phyloP scores from a whole-genome alignment of 2,113 vertebrate species.

The Pelodiscus sinensis region DNA sequence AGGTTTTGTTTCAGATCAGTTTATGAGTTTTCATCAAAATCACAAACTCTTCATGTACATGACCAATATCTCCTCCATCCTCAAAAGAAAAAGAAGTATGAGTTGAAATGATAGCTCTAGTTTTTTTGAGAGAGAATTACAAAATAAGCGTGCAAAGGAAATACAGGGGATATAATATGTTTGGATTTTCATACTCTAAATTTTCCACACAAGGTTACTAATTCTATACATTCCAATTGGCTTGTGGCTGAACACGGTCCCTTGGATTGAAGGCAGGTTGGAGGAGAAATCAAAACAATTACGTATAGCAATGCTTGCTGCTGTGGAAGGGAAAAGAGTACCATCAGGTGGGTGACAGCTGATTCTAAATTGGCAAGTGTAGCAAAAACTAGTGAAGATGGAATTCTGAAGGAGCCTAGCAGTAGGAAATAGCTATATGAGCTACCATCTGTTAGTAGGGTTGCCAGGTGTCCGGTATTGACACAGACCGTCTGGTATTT shows the following conservation, averaged over 20 bases:
- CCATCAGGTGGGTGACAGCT: slow-evolving; percentile 31
- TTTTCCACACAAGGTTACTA: neutral
- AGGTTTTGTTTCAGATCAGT: neutral
- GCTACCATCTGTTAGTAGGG: neutral
- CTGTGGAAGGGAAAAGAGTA: slow-evolving; percentile 7
- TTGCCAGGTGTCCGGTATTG: too few species aligned
- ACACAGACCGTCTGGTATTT: too few species aligned
- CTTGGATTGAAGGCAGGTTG: slow-evolving; percentile 7
- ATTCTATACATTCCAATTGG: neutral
- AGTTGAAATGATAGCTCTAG: neutral
- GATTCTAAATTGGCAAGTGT: slow-evolving; percentile 24
- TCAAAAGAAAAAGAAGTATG: slow-evolving; percentile 26
- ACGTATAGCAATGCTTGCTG: neutral
- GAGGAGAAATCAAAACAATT: neutral
- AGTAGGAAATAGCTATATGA: slow-evolving; percentile 11
- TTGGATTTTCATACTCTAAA: neutral
- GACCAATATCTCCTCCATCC: slow-evolving; percentile 1
- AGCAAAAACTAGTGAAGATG: neutral
- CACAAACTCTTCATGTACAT: neutral
- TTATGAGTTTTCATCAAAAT: slow-evolving; percentile 17
- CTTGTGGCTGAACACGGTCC: neutral
- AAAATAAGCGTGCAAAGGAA: slow-evolving; percentile 23
- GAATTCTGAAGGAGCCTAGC: neutral
- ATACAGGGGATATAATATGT: neutral
- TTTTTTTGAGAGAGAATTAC: neutral